A percentile compares a stretch with the other conserved stretches of the same genome.
Evolutionary conservation across 2,888 invertebrate genomes (phyloP).

Genomic region (Euphydryas editha): DNA sequence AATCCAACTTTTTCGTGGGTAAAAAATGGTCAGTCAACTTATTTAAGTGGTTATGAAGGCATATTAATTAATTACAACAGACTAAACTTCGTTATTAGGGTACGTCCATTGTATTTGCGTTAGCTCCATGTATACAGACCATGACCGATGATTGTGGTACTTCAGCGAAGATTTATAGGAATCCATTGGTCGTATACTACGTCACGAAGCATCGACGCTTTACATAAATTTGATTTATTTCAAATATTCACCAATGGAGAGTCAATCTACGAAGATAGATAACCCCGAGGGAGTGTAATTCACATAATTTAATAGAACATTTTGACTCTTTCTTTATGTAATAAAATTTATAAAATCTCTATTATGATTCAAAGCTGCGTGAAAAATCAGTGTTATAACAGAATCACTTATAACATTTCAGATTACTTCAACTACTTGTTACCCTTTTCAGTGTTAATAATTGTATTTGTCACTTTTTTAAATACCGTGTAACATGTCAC

Average conservation of each 20-base stretch:
- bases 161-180: constrained; percentile 21
- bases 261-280: neutral
- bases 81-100: neutral
- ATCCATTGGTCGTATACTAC: constrained; percentile 9
- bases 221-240: constrained; percentile 29
- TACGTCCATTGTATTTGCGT: constrained; percentile 3
- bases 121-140: neutral
- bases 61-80: neutral
- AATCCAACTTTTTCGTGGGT: no score
- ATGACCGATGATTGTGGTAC: constrained; percentile 14
- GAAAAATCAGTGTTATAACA: no score
- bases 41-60: neutral
- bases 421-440: no score
- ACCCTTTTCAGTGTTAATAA: no score
- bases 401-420: no score
- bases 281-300: neutral
- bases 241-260: constrained; percentile 22
- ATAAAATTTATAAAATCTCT: neutral
- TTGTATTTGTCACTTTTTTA: no score
- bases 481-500: no score
- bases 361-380: no score
- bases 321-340: neutral
- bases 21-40: no score
- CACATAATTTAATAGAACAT: neutral
- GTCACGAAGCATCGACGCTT: constrained; percentile 24